Percentiles rank a stretch among this genome's conserved stretches.
Conservation (phyloP, 2,113 vertebrate species). For the Mustela lutreola region DNA sequence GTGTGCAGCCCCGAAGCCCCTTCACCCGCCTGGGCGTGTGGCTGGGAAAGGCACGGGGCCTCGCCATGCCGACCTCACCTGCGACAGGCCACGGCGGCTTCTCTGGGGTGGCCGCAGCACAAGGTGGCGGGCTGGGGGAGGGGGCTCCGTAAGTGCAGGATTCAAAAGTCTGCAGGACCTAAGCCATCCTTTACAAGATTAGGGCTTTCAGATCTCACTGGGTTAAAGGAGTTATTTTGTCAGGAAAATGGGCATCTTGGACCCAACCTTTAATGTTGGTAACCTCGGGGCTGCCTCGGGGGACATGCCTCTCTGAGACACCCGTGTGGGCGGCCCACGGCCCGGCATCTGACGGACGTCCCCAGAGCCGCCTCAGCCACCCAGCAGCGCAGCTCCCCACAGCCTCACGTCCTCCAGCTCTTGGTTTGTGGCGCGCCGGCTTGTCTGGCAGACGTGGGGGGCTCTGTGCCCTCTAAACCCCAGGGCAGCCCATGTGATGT, state of each 20-base stretch:
- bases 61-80: not conserved
- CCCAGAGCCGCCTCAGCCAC: not conserved
- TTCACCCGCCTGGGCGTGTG: not conserved
- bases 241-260: not conserved
- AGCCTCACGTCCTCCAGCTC: not conserved
- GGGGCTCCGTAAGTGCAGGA: not conserved
- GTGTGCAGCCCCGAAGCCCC: not conserved
- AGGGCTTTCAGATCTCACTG: not conserved
- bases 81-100: not conserved
- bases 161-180: not conserved
- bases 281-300: too few relatives aligned
- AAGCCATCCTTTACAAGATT: not conserved
- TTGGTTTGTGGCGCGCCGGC: not conserved
- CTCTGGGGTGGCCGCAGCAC: not conserved
- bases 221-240: not conserved
- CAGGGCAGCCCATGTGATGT: fast-evolving
- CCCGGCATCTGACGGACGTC: not conserved
- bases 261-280: fast-evolving
- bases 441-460: not conserved
- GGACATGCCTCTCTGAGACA: too few relatives aligned
- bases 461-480: not conserved
- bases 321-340: not conserved
- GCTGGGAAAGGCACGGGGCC: not conserved
- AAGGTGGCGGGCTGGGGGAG: not conserved
- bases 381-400: not conserved